These are phyloP conservation scores for Brienomyrus brachyistius DNA, from an alignment of 2,113 vertebrate species.

Conservation along the genomic window DNA sequence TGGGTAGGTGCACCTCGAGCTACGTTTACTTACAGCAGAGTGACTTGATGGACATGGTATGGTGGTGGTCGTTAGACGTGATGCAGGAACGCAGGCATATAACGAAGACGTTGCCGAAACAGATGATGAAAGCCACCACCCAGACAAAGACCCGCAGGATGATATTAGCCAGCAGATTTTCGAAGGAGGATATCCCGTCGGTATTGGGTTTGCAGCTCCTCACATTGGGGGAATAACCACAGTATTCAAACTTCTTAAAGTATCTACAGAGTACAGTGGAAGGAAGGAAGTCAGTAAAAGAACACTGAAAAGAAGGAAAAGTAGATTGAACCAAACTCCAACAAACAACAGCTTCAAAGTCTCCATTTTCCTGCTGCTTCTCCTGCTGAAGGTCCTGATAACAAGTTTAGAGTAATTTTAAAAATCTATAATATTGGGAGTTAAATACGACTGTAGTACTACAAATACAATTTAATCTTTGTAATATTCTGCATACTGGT, in stretches of 20 bases:
- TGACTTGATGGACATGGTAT: constrained; percentile 54
- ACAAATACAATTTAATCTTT: neutral
- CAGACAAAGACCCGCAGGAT: constrained; percentile 52
- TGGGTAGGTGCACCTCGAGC: neutral
- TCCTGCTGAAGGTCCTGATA: neutral
- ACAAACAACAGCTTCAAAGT: neutral
- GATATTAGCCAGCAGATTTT: constrained; percentile 56
- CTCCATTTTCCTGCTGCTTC: neutral
- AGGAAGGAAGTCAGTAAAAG: neutral
- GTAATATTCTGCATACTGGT: neutral
- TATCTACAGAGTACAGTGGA: constrained; percentile 35
- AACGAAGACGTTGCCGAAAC: constrained; percentile 53
- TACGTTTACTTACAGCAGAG: constrained; percentile 54
- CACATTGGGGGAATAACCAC: constrained; percentile 52
- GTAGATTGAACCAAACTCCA: neutral
- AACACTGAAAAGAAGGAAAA: neutral
- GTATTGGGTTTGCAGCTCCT: constrained; percentile 58
- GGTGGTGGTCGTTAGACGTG: constrained; percentile 39
- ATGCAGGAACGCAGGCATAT: constrained; percentile 48
- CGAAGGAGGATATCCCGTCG: constrained; percentile 52
- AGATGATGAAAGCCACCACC: constrained; percentile 54
- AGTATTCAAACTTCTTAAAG: constrained; percentile 56
- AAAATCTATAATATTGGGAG: neutral
- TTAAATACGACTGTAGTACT: neutral
- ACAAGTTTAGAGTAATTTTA: neutral